These are phyloP conservation scores for Meliscaeva auricollis DNA, from an alignment of 2,888 invertebrate genomes.

Conservation along the genomic window DNA sequence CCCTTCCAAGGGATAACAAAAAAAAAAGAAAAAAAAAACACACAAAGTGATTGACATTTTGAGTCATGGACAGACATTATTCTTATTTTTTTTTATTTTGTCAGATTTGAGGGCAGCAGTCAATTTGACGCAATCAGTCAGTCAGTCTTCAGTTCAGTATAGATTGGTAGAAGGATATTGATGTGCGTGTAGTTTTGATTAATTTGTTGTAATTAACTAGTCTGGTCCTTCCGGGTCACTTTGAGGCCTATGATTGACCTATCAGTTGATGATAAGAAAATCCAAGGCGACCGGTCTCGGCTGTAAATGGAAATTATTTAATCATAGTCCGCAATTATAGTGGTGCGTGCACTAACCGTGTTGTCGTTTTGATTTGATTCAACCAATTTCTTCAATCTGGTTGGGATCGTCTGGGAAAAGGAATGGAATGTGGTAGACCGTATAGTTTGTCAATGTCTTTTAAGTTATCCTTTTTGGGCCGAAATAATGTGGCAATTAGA, in stretches of 20 bases:
- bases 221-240: constrained; percentile 70
- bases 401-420: neutral
- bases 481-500: too few relatives aligned
- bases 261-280: constrained; percentile 57
- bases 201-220: constrained; percentile 71
- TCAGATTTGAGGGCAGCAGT: constrained; percentile 62
- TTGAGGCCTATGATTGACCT: constrained; percentile 62
- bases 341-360: constrained; percentile 30
- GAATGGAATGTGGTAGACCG: neutral
- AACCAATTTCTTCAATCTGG: constrained; percentile 32
- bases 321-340: constrained; percentile 57
- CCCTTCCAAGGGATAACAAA: constrained; percentile 31
- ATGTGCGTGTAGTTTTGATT: constrained; percentile 75
- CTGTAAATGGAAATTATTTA: constrained; percentile 52
- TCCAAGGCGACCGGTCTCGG: too few relatives aligned
- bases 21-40: constrained; percentile 30
- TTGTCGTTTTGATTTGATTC: constrained; percentile 28
- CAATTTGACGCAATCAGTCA: constrained; percentile 73
- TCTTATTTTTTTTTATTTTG: constrained; percentile 58
- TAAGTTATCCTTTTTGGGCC: constrained; percentile 3
- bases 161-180: constrained; percentile 48
- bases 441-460: constrained; percentile 23
- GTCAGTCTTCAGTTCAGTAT: constrained; percentile 17
- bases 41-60: constrained; percentile 72
- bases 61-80: constrained; percentile 72